A percentile compares a stretch with the other conserved stretches of the same genome.
Conservation (phyloP, 2,888 invertebrate genomes). For the Sinodicranocentrus sp. region DNA sequence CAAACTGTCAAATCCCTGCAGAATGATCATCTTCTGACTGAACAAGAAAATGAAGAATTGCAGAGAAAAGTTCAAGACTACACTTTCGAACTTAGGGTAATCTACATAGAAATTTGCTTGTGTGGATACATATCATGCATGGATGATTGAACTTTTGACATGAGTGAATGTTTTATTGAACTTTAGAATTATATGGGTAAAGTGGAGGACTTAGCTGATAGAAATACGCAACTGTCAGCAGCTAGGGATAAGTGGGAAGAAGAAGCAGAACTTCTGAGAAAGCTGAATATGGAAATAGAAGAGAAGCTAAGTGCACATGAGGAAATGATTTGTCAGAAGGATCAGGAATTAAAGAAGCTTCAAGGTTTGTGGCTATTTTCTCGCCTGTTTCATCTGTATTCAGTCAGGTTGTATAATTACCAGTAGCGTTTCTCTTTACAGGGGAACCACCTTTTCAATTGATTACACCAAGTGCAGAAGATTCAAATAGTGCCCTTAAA, state of each 20-base stretch:
- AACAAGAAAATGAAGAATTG: slow-evolving; percentile 70
- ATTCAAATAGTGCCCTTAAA: slow-evolving; percentile 46
- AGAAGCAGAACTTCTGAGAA: slow-evolving; percentile 46
- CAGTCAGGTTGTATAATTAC: too few species aligned
- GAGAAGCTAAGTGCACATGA: slow-evolving; percentile 50
- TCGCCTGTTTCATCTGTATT: too few species aligned
- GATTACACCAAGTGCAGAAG: slow-evolving; percentile 11
- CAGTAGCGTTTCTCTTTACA: neutral
- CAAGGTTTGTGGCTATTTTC: slow-evolving; percentile 13
- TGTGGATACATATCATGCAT: too few species aligned
- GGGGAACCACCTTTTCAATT: neutral
- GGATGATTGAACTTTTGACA: neutral
- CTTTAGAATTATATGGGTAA: slow-evolving; percentile 50
- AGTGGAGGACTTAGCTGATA: slow-evolving; percentile 48
- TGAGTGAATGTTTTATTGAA: too few species aligned
- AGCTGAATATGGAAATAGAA: slow-evolving; percentile 50
- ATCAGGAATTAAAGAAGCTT: slow-evolving; percentile 35
- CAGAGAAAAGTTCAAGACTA: slow-evolving; percentile 70
- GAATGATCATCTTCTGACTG: slow-evolving; percentile 65
- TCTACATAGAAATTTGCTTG: too few species aligned
- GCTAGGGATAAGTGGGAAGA: slow-evolving; percentile 49
- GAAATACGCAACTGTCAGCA: slow-evolving; percentile 40
- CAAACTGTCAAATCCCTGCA: slow-evolving; percentile 72
- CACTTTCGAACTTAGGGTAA: slow-evolving; percentile 72
- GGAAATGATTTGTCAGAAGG: slow-evolving; percentile 25